A percentile compares a stretch with the other conserved stretches of the same genome.
Conservation (phyloP, 1,140 invertebrate species). For the Anthonomus grandis region DNA sequence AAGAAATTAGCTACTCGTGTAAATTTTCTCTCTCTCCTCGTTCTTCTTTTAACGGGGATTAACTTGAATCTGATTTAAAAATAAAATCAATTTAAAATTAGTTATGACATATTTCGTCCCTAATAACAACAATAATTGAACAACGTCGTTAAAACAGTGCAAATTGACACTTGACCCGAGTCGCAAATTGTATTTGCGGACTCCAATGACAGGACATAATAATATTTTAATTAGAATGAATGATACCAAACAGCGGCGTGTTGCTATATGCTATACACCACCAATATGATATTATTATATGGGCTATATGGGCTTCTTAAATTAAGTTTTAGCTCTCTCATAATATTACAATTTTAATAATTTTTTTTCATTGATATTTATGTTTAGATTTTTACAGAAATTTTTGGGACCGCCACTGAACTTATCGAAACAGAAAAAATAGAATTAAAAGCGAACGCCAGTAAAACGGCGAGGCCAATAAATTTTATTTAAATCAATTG, state of each 20-base stretch:
- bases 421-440: conserved; percentile 30
- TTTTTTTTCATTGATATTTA: no score
- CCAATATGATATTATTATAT: neutral
- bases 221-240: conserved; percentile 40
- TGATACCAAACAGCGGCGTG: conserved; percentile 15
- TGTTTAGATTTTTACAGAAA: no score
- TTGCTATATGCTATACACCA: neutral
- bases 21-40: no score
- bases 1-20: no score
- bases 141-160: conserved; percentile 40
- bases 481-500: conserved; percentile 38
- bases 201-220: conserved; percentile 23
- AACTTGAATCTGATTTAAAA: no score
- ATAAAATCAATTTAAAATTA: conserved; percentile 2
- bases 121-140: conserved; percentile 31
- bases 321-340: no score
- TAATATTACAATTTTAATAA: no score
- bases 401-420: conserved; percentile 11
- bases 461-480: conserved; percentile 23
- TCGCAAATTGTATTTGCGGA: conserved; percentile 39
- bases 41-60: no score
- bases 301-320: no score
- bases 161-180: conserved; percentile 42
- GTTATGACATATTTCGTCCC: conserved; percentile 6
- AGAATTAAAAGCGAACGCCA: conserved; percentile 25